Percentiles rank a stretch among this genome's conserved stretches.
These are phyloP conservation scores for Saccostrea echinata DNA, from an alignment of 1,140 invertebrate genomes.

Conservation along the genomic window DNA sequence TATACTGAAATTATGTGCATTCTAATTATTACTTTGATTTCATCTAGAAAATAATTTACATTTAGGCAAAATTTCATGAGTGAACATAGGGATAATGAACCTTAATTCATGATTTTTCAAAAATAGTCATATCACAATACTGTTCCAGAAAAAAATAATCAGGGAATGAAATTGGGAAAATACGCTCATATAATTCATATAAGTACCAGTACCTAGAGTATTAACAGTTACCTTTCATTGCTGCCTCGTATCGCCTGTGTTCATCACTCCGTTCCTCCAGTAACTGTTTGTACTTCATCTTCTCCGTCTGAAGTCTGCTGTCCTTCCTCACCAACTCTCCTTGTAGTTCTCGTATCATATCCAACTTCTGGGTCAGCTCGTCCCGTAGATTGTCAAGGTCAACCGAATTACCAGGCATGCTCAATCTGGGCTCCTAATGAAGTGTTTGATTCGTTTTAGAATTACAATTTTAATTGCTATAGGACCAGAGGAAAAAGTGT, in stretches of 20 bases:
- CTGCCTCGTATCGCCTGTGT: slow-evolving; percentile 57
- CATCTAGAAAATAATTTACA: too few species aligned
- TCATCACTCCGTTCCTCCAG: slow-evolving; percentile 46
- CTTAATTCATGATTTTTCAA: too few species aligned
- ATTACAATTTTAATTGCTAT: not conserved
- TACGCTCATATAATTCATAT: too few species aligned
- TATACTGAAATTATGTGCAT: too few species aligned
- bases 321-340: slow-evolving; percentile 53
- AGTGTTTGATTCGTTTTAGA: not conserved
- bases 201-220: not conserved
- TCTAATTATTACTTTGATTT: too few species aligned
- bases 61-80: too few species aligned
- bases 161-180: too few species aligned
- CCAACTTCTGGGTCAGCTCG: slow-evolving; percentile 45
- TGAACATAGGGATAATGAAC: too few species aligned
- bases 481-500: not conserved
- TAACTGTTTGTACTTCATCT: slow-evolving; percentile 47
- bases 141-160: too few species aligned
- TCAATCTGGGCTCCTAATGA: slow-evolving; percentile 24
- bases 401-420: not conserved
- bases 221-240: slow-evolving; percentile 47
- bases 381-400: slow-evolving; percentile 29
- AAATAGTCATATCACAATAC: too few species aligned
- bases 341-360: slow-evolving; percentile 53
- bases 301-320: slow-evolving; percentile 49